These are phyloP conservation scores for Notospermus geniculatus DNA, from an alignment of 1,140 invertebrate species.

Conservation along the genomic window DNA sequence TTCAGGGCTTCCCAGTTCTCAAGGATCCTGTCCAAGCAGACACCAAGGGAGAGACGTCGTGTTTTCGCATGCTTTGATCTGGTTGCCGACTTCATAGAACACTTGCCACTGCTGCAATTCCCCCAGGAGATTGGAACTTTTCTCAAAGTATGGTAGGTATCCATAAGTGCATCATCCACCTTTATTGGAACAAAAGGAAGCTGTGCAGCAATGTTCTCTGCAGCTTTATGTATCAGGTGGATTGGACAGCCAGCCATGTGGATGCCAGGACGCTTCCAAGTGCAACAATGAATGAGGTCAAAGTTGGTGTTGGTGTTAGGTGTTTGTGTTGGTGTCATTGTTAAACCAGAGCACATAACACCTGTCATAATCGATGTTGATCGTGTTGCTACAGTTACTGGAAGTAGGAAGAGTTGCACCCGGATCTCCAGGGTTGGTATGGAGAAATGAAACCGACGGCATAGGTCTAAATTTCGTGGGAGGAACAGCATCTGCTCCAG, in stretches of 20 bases:
- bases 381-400: too few relatives aligned
- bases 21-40: conserved; percentile 16
- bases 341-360: too few relatives aligned
- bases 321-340: too few relatives aligned
- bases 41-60: conserved; percentile 28
- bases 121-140: conserved; percentile 20
- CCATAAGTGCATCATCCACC: conserved; percentile 21
- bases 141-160: conserved; percentile 28
- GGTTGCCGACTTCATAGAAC: conserved; percentile 23
- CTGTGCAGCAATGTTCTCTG: conserved; percentile 14
- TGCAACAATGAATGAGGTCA: conserved; percentile 22
- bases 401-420: too few relatives aligned
- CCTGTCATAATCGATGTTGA: too few relatives aligned
- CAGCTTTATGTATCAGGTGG: conserved; percentile 22
- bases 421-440: too few relatives aligned
- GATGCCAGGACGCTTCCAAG: conserved; percentile 16
- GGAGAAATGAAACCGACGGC: too few relatives aligned
- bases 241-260: conserved; percentile 12
- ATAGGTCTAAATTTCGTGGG: too few relatives aligned
- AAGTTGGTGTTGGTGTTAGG: too few relatives aligned
- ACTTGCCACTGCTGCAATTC: conserved; percentile 18
- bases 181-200: conserved; percentile 9
- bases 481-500: too few relatives aligned
- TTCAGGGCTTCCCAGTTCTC: conserved; percentile 26
- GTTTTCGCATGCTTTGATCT: conserved; percentile 27